These are phyloP conservation scores for Spinus pinus DNA, from an alignment of 2,797 vertebrate genomes.

Conservation along the genomic window DNA sequence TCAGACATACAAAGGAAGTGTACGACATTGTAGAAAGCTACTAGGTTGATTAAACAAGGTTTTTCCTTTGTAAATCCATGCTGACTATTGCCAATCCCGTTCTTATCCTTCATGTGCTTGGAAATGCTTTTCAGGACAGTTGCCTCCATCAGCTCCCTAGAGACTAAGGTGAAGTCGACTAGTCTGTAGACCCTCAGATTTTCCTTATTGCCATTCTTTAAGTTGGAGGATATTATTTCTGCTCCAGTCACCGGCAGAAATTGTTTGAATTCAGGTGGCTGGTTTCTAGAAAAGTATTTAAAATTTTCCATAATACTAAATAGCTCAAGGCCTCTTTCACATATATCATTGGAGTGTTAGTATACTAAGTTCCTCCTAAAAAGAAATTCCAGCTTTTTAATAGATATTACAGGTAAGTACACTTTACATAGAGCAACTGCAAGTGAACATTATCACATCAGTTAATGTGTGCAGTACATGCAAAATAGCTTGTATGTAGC, in stretches of 20 bases:
- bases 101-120: neutral
- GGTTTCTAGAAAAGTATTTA: neutral
- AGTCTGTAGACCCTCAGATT: neutral
- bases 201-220: neutral
- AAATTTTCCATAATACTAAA: neutral
- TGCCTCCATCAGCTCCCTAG: neutral
- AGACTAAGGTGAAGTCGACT: neutral
- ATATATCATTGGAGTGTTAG: neutral
- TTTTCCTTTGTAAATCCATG: neutral
- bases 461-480: neutral
- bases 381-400: neutral
- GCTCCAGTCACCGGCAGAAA: neutral
- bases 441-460: neutral
- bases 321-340: neutral
- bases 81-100: neutral
- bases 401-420: neutral
- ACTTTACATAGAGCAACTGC: neutral
- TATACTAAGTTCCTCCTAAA: neutral
- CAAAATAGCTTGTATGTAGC: neutral
- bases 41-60: neutral
- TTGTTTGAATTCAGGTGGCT: neutral
- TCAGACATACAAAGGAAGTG: neutral
- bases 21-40: neutral
- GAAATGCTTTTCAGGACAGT: neutral
- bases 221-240: neutral